Conservation (phyloP, 2,888 invertebrate species). For the Perdita meconis region DNA sequence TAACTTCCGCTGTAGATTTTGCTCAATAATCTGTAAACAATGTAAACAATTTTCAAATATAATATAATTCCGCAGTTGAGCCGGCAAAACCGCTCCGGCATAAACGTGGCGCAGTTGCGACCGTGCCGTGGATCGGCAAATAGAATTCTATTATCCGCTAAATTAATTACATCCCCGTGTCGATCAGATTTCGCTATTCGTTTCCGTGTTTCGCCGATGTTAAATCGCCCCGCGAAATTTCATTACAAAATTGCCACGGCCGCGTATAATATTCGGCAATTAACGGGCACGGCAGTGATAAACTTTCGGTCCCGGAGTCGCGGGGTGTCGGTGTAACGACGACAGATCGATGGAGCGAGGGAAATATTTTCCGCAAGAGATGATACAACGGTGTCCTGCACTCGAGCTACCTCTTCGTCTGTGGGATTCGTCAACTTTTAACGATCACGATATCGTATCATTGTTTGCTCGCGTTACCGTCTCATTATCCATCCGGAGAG, state of each 20-base stretch:
- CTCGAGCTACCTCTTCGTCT: conserved; percentile 43
- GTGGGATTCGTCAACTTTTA: conserved; percentile 57
- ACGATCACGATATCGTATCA: conserved; percentile 52
- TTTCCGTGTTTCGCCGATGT: background rate
- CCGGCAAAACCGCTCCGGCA: background rate
- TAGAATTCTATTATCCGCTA: conserved; percentile 10
- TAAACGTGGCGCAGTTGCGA: background rate
- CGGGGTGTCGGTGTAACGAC: background rate
- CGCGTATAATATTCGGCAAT: conserved; percentile 4
- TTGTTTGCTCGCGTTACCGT: conserved; percentile 49
- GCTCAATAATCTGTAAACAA: too few relatives aligned
- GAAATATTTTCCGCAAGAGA: conserved; percentile 35
- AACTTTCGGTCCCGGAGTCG: conserved; percentile 4
- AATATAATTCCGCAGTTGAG: too few relatives aligned
- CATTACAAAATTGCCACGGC: conserved; percentile 13
- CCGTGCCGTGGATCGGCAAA: background rate
- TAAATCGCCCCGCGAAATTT: conserved; percentile 31
- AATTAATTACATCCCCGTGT: conserved; percentile 12
- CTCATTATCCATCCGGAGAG: conserved; percentile 51
- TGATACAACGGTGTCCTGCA: conserved; percentile 35
- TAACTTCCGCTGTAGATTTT: too few relatives aligned
- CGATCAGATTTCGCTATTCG: conserved; percentile 14
- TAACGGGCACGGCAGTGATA: conserved; percentile 24
- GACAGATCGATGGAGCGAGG: conserved; percentile 34
- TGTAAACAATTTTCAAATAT: background rate